phyloP scores from a whole-genome alignment of 1,140 invertebrate species.

The Parasteatoda tepidariorum region DNA sequence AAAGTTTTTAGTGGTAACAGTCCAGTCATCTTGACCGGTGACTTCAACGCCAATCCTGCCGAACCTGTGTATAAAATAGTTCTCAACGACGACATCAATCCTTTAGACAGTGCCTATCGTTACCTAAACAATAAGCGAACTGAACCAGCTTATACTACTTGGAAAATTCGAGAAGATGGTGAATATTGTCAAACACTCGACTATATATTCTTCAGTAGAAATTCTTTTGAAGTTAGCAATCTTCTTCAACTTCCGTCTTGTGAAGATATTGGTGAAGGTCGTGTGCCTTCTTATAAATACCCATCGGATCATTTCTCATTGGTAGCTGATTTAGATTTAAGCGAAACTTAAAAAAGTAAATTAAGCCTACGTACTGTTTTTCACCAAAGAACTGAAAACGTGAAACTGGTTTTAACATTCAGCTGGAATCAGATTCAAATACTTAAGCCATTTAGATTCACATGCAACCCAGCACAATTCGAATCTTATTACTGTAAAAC shows the following conservation, averaged over 20 bases:
- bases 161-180: constrained; percentile 80
- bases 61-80: constrained; percentile 79
- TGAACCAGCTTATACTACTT: constrained; percentile 81
- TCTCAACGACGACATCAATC: constrained; percentile 64
- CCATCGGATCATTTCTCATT: constrained; percentile 86
- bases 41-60: constrained; percentile 82
- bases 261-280: constrained; percentile 76
- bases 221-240: constrained; percentile 73
- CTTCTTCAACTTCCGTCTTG: constrained; percentile 76
- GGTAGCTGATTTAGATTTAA: constrained; percentile 75
- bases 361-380: too few relatives aligned
- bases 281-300: constrained; percentile 78
- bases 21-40: constrained; percentile 79
- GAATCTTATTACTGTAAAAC: too few relatives aligned
- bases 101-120: constrained; percentile 68
- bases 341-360: constrained; percentile 68
- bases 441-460: too few relatives aligned
- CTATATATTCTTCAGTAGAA: constrained; percentile 79
- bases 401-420: background rate
- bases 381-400: background rate
- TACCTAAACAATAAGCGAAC: constrained; percentile 37
- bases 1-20: constrained; percentile 68
- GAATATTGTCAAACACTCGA: constrained; percentile 82
- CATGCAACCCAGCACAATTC: too few relatives aligned
- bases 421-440: too few relatives aligned